phyloP scores from a whole-genome alignment of 2,888 invertebrate species.

The Gymnosoma rotundatum region DNA sequence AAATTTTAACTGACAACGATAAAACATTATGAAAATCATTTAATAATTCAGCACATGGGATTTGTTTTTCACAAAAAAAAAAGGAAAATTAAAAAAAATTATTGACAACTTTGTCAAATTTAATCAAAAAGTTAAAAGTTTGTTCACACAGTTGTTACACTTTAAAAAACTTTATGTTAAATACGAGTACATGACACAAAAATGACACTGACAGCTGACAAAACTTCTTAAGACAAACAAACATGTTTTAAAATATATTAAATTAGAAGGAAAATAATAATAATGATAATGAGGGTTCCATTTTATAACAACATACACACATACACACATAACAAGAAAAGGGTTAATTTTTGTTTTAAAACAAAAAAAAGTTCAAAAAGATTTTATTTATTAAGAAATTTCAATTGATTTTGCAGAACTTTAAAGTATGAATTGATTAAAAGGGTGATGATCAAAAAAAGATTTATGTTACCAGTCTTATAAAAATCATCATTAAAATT shows the following conservation, averaged over 20 bases:
- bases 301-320: background rate
- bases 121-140: slow-evolving; percentile 14
- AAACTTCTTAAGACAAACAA: slow-evolving; percentile 34
- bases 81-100: background rate
- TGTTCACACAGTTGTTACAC: slow-evolving; percentile 53
- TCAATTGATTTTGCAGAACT: slow-evolving; percentile 50
- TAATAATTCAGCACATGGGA: background rate
- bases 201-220: slow-evolving; percentile 62
- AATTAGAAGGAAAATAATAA: slow-evolving; percentile 22
- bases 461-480: slow-evolving; percentile 51
- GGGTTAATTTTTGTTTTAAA: slow-evolving; percentile 31
- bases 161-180: slow-evolving; percentile 46
- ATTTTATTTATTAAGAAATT: slow-evolving; percentile 41
- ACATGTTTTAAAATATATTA: slow-evolving; percentile 22
- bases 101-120: slow-evolving; percentile 49
- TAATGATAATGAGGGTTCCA: slow-evolving; percentile 22
- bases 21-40: background rate
- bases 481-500: slow-evolving; percentile 37
- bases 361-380: background rate
- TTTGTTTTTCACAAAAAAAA: background rate
- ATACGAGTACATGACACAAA: slow-evolving; percentile 52
- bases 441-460: slow-evolving; percentile 48
- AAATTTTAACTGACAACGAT: too few relatives aligned
- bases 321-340: slow-evolving; percentile 4
- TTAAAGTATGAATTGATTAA: background rate